phyloP scores from a whole-genome alignment of 2,113 vertebrate genomes.

The Leptodactylus fuscus region DNA sequence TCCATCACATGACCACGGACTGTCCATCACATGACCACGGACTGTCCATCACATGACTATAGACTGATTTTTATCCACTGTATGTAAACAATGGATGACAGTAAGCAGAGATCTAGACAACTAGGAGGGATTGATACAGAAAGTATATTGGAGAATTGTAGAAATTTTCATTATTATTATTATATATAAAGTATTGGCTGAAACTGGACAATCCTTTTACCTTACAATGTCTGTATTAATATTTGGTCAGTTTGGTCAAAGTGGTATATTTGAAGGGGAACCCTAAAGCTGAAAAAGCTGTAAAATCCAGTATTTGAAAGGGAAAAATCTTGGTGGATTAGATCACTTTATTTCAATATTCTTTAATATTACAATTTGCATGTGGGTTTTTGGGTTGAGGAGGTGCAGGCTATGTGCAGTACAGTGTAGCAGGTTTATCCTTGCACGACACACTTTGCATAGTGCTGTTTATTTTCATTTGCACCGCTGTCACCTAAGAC shows the following conservation, averaged over 20 bases:
- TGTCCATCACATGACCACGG: too few relatives aligned
- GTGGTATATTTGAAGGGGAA: not conserved
- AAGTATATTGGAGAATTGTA: too few relatives aligned
- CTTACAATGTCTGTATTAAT: too few relatives aligned
- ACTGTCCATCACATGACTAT: too few relatives aligned
- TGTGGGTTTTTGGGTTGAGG: not conserved
- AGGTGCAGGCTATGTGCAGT: not conserved
- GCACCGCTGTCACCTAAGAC: not conserved
- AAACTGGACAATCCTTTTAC: too few relatives aligned
- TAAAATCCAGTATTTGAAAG: not conserved
- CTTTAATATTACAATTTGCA: not conserved
- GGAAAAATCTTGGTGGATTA: not conserved
- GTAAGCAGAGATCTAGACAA: too few relatives aligned
- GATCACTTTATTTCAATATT: not conserved
- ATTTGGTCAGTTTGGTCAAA: not conserved
- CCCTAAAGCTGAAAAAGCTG: not conserved
- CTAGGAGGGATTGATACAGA: too few relatives aligned
- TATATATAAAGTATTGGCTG: too few relatives aligned
- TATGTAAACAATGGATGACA: too few relatives aligned
- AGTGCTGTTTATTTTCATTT: slow-evolving; percentile 17
- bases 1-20: too few relatives aligned
- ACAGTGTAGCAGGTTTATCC: not conserved
- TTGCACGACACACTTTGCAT: not conserved
- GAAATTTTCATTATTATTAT: too few relatives aligned
- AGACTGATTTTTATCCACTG: too few relatives aligned